Conservation (phyloP, 2,797 vertebrate species). For the Chelidonichthys spinosus region DNA sequence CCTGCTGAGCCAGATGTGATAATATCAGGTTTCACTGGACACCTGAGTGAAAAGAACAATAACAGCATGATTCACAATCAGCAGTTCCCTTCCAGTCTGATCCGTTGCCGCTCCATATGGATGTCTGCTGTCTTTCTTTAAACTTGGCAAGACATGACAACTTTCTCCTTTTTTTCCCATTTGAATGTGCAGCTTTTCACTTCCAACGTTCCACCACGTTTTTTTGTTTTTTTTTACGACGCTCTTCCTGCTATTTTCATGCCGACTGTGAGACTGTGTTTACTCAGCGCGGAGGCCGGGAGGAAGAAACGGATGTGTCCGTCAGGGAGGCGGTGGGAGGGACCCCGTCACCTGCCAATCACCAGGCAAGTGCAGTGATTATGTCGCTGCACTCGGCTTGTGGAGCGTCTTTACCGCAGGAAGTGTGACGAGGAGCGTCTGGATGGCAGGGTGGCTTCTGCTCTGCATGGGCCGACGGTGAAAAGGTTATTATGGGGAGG, state of each 20-base stretch:
- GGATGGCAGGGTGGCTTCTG: neutral
- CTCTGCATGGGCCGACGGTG: constrained; percentile 7
- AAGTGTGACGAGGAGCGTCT: constrained; percentile 18
- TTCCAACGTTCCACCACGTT: constrained; percentile 38
- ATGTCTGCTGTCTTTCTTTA: constrained; percentile 43
- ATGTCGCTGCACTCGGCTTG: constrained; percentile 22
- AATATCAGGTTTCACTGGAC: constrained; percentile 57
- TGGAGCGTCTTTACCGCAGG: constrained; percentile 24
- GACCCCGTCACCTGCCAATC: constrained; percentile 52
- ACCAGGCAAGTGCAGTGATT: constrained; percentile 5
- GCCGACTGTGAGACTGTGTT: constrained; percentile 56
- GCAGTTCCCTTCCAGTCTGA: constrained; percentile 12
- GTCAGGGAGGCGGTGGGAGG: neutral
- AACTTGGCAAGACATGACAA: constrained; percentile 30
- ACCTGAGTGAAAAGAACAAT: constrained; percentile 43
- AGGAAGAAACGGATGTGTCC: constrained; percentile 24
- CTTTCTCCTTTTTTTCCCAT: constrained; percentile 42
- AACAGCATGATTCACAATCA: constrained; percentile 40
- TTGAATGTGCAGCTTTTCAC: constrained; percentile 43
- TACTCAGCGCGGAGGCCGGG: constrained; percentile 31
- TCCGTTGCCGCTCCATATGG: constrained; percentile 43
- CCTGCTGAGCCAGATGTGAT: constrained; percentile 55
- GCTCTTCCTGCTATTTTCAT: constrained; percentile 64
- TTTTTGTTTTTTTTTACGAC: constrained; percentile 42
- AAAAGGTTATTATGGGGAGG: constrained; percentile 38